Base-by-base conservation (phyloP, 1,140 invertebrate species). In the Polypedilum vanderplanki region DNA sequence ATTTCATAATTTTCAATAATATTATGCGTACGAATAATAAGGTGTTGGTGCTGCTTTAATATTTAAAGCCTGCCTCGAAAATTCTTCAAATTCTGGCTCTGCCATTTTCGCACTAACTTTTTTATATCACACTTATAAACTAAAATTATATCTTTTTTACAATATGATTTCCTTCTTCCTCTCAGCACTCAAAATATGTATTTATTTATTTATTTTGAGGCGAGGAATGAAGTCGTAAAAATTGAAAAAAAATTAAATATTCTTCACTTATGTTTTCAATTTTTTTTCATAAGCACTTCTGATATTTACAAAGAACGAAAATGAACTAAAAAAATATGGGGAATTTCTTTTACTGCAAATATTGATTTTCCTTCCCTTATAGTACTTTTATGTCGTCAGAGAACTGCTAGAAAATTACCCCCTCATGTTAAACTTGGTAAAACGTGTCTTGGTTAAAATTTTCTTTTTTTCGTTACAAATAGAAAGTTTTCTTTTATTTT, bases 21-120 rank as follows among this genome's bases (percentile, higher is more conserved):
- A 33, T 3, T 33, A 3, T 33, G 87, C 88, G 89, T 85, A 89
- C 88, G 88, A 89, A 80, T 90, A 90, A 83, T 89, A 89, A 57
- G 88, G 87, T 78, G 87, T 85, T 70, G 91, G 88, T n/a, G 89
- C 88, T 20, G 65, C 65, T 17, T 70, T 70, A 70, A 70, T 70
- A 22, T 70, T 70, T 70, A 70, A 70, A 20, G 65, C 65, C 18
- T 70, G 65, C 20, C 17, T 18, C 18, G 65, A 90, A 85, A 96
- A 95, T 87, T 95, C 91, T 84, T 96, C 93, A 85, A 94, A 96
- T 83, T 96, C 93, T 79, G 88, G 91, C 86, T 96, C 93, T 78
- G 92, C 93, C 93, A 95, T 95, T 84, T 87, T 83, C 12, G n/a
- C n/a, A n/a, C 46, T 57, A 57, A 22, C 65, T 70, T 70, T 70